Percentiles rank a stretch among this genome's conserved stretches.
phyloP scores from a whole-genome alignment of 2,888 invertebrate species.

The Pterostichus niger region DNA sequence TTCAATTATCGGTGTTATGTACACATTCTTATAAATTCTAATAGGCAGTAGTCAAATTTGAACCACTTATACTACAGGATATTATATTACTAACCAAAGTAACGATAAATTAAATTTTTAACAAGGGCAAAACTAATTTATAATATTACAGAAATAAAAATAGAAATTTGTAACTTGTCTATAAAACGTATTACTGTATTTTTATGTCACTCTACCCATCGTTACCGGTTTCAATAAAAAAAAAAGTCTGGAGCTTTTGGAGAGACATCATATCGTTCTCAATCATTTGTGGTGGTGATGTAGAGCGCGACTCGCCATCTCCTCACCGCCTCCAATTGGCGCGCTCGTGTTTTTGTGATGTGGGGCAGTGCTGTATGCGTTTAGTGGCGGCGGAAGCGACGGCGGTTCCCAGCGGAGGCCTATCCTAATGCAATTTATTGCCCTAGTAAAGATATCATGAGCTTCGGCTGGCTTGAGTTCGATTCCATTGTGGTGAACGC shows the following conservation, averaged over 20 bases:
- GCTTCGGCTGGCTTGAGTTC: neutral
- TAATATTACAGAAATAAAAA: neutral
- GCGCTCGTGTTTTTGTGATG: neutral
- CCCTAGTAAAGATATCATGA: conserved; percentile 59
- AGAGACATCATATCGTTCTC: conserved; percentile 43
- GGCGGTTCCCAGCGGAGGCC: conserved; percentile 30
- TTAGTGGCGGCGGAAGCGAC: conserved; percentile 8
- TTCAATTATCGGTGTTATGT: too few species aligned
- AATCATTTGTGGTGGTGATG: conserved; percentile 37
- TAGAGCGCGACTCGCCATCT: neutral
- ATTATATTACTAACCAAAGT: too few species aligned
- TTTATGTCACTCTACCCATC: conserved; percentile 33
- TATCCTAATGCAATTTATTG: conserved; percentile 61
- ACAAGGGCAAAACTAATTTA: conserved; percentile 2
- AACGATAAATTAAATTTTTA: conserved; percentile 11
- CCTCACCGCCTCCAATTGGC: too few species aligned
- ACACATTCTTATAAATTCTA: too few species aligned
- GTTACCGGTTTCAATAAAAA: conserved; percentile 38
- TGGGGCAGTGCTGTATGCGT: neutral
- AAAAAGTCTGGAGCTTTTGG: conserved; percentile 8
- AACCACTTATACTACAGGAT: too few species aligned
- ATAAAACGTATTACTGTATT: neutral
- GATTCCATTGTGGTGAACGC: conserved; percentile 21
- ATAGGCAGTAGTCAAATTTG: too few species aligned
- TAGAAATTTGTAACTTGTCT: neutral